A percentile compares a stretch with the other conserved stretches of the same genome.
Conservation (phyloP, 1,140 invertebrate species). For the Manduca sexta region DNA sequence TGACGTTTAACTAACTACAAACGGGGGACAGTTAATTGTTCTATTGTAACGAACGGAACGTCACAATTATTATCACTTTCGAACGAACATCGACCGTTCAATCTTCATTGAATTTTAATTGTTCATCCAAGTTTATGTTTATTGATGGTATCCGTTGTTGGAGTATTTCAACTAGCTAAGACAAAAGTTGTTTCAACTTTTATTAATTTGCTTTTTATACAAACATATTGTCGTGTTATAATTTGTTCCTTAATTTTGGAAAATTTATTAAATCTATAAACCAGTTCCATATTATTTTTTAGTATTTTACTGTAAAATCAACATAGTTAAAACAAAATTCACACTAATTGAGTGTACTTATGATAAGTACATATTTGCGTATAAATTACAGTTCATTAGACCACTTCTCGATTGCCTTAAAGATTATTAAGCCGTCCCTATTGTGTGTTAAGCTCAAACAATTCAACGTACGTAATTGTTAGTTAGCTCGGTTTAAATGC, state of each 20-base stretch:
- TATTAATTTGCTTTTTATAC: no score
- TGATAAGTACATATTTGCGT: no score
- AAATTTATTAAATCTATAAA: no score
- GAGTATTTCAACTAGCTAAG: not conserved
- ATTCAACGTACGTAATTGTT: slow-evolving; percentile 11
- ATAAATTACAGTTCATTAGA: no score
- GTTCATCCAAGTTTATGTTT: slow-evolving; percentile 4
- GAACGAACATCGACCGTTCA: slow-evolving; percentile 7
- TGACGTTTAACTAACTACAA: slow-evolving; percentile 1
- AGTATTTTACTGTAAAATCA: no score
- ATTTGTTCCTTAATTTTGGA: no score
- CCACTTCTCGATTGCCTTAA: no score
- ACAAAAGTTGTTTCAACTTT: not conserved
- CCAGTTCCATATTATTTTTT: no score
- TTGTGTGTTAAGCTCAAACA: slow-evolving; percentile 12
- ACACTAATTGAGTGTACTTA: no score
- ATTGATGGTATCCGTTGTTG: slow-evolving; percentile 7
- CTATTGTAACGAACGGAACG: slow-evolving; percentile 2
- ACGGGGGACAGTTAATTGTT: slow-evolving; percentile 2
- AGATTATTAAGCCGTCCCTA: not conserved
- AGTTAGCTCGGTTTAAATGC: slow-evolving; percentile 6
- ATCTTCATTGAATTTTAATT: slow-evolving; percentile 14
- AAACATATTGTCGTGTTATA: no score
- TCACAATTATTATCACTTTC: not conserved
- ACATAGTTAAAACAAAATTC: no score